Conservation (phyloP, 2,113 vertebrate genomes). For the Thunnus maccoyii region DNA sequence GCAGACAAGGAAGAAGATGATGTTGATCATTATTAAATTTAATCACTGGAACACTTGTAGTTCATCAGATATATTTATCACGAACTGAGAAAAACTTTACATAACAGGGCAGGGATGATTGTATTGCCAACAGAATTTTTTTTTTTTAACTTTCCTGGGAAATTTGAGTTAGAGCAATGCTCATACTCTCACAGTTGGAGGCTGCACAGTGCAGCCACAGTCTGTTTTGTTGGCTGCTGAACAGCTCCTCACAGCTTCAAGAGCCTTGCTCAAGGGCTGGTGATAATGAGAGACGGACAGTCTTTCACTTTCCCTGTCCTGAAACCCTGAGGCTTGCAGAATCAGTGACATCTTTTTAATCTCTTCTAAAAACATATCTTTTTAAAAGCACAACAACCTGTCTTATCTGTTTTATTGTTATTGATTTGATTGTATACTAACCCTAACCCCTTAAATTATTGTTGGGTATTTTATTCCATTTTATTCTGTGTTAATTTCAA, state of each 20-base stretch:
- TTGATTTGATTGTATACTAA: too few species aligned
- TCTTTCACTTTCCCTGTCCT: not conserved
- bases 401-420: too few species aligned
- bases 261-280: not conserved
- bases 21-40: not conserved
- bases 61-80: not conserved
- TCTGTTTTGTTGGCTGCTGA: not conserved
- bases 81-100: not conserved
- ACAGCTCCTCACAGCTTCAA: not conserved
- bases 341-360: too few species aligned
- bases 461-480: too few species aligned
- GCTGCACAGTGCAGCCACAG: not conserved
- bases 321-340: too few species aligned
- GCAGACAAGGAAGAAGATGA: not conserved
- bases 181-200: not conserved
- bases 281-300: not conserved
- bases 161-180: not conserved
- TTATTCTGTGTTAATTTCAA: too few species aligned
- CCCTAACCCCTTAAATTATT: too few species aligned
- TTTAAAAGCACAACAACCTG: too few species aligned
- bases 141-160: slow-evolving; percentile 1
- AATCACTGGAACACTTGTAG: not conserved
- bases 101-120: not conserved
- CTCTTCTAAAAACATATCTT: too few species aligned
- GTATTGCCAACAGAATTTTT: not conserved